These are phyloP conservation scores for Dasypus novemcinctus DNA, from an alignment of 2,113 vertebrate genomes.

Conservation along the genomic window DNA sequence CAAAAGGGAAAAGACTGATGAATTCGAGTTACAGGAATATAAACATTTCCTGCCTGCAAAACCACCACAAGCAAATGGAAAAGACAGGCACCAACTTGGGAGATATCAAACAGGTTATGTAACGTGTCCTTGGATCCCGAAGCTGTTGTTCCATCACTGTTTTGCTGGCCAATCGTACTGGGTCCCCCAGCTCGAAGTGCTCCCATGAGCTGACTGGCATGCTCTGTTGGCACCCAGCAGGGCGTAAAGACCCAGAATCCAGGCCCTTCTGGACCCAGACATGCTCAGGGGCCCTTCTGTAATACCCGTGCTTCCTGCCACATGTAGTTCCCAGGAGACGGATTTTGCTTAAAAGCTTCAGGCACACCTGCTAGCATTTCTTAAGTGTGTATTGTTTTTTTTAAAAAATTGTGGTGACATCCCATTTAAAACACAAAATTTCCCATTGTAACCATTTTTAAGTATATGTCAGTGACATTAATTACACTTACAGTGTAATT, in stretches of 20 bases:
- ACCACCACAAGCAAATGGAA: background rate
- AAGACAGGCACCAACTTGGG: background rate
- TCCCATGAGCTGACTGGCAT: fast-evolving
- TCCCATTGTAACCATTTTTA: too few species aligned
- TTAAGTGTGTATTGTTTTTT: background rate
- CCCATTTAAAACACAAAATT: too few species aligned
- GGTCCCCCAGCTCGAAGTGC: background rate
- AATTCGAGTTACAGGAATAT: background rate
- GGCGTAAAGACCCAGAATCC: background rate
- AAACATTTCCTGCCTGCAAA: background rate
- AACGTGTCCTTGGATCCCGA: background rate
- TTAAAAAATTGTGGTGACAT: too few species aligned
- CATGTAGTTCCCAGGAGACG: background rate
- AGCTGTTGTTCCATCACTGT: background rate
- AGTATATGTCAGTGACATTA: too few species aligned
- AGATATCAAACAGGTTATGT: background rate
- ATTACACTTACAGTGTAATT: too few species aligned
- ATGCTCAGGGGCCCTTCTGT: background rate
- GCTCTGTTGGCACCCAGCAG: background rate
- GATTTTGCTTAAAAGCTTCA: background rate
- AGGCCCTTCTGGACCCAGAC: too few species aligned
- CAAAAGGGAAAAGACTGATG: background rate
- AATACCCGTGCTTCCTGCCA: background rate
- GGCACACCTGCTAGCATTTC: background rate
- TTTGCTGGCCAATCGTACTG: background rate